Conservation (phyloP, 2,113 vertebrate species). For the Anser cygnoides region DNA sequence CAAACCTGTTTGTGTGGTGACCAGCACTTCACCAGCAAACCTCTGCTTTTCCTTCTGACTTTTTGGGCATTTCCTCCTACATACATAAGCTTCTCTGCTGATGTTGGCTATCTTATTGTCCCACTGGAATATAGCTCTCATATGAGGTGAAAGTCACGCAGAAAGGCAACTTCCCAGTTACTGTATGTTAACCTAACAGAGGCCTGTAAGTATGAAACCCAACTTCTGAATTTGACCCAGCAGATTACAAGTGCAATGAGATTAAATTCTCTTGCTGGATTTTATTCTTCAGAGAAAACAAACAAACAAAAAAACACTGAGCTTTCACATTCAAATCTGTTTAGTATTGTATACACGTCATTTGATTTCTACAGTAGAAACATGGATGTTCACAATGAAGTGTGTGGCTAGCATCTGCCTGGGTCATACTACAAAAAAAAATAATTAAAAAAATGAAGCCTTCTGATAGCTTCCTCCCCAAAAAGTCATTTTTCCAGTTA, state of each 20-base stretch:
- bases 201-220: not conserved
- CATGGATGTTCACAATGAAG: not conserved
- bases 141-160: not conserved
- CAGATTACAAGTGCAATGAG: not conserved
- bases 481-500: not conserved
- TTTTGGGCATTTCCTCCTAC: not conserved
- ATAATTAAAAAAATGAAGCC: not conserved
- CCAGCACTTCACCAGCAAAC: not conserved
- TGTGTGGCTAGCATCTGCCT: not conserved
- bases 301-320: not conserved
- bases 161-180: not conserved
- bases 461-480: not conserved
- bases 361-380: not conserved
- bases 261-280: not conserved
- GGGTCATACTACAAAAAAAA: not conserved
- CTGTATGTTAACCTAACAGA: not conserved
- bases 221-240: not conserved
- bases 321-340: not conserved
- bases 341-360: accelerated
- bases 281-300: not conserved
- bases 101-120: not conserved
- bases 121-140: not conserved
- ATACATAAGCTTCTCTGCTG: not conserved
- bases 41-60: not conserved
- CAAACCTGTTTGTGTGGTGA: accelerated